phyloP scores from a whole-genome alignment of 2,888 invertebrate species.

The Orchesellides sinensis region DNA sequence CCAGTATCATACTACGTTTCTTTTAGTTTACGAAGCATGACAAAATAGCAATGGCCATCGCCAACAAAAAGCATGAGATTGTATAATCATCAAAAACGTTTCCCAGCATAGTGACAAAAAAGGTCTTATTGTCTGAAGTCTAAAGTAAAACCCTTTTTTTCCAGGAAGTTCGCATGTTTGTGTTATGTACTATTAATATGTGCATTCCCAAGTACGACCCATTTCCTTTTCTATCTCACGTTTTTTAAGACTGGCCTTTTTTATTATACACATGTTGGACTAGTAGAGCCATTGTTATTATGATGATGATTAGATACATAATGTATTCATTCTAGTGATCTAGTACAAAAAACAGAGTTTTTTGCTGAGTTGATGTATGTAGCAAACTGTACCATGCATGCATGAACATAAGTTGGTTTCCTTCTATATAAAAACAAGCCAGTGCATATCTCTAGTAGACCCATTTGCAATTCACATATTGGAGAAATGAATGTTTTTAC shows the following conservation, averaged over 20 bases:
- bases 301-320: constrained; percentile 52
- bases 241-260: too few species aligned
- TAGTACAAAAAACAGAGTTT: constrained; percentile 9
- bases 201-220: too few species aligned
- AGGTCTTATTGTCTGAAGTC: too few species aligned
- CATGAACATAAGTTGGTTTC: neutral
- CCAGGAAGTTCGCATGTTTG: too few species aligned
- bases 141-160: too few species aligned
- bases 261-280: too few species aligned
- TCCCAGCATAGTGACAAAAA: too few species aligned
- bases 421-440: neutral
- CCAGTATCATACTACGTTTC: neutral
- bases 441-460: neutral
- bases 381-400: neutral
- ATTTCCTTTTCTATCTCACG: neutral
- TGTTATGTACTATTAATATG: too few species aligned
- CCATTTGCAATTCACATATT: constrained; percentile 30
- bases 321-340: constrained; percentile 37
- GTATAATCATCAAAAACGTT: too few species aligned
- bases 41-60: neutral
- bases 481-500: constrained; percentile 32
- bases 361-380: neutral
- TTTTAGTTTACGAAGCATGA: neutral
- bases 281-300: constrained; percentile 24
- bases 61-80: neutral